Conservation (phyloP, 1,140 invertebrate species). For the Hyles euphorbiae region DNA sequence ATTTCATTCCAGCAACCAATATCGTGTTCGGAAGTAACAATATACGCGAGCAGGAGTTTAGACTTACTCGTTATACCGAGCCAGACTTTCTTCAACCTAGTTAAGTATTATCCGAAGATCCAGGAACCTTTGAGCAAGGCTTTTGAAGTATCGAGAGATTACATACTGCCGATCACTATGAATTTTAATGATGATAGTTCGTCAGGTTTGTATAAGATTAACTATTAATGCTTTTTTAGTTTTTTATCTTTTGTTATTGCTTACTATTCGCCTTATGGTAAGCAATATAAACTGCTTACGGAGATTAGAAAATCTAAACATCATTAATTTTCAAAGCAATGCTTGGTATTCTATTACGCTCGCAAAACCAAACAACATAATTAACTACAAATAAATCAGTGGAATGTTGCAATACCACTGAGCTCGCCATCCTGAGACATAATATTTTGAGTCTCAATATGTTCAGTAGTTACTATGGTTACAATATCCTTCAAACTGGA, state of each 20-base stretch:
- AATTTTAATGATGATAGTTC: conserved; percentile 32
- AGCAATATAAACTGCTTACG: no score
- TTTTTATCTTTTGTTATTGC: neutral
- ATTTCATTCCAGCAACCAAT: conserved; percentile 42
- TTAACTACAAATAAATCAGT: no score
- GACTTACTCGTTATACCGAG: conserved; percentile 59
- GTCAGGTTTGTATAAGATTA: conserved; percentile 34
- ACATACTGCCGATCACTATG: conserved; percentile 62
- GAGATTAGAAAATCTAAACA: no score
- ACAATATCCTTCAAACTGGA: no score
- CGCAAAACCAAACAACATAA: no score
- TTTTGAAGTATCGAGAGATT: conserved; percentile 57
- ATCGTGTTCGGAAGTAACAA: conserved; percentile 53
- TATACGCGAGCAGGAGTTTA: conserved; percentile 60
- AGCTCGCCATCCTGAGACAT: no score
- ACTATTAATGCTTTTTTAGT: neutral
- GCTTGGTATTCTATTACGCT: no score
- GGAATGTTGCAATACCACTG: no score
- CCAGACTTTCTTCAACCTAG: conserved; percentile 59
- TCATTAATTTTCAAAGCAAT: no score
- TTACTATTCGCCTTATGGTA: no score
- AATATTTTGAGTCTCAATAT: no score
- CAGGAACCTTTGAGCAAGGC: conserved; percentile 57
- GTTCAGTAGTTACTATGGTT: no score
- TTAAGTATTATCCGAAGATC: conserved; percentile 66